Percentiles rank a stretch among this genome's conserved stretches.
These are phyloP conservation scores for cat (Felis catus) DNA, from an alignment of 2,113 vertebrate species.

Conservation along the genomic window F.catus_Fca126_mat1.0 CM031421.1:85602001-85602500, in stretches of 20 bases:
- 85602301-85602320: slow-evolving; percentile 7
- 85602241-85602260: slow-evolving; percentile 5
- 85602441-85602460: slow-evolving; percentile 35
- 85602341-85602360: neutral
- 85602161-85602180: neutral
- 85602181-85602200: neutral
- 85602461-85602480: slow-evolving; percentile 62
- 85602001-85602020: neutral
- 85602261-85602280: neutral
- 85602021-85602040: neutral
- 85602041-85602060: neutral
- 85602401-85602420: slow-evolving; percentile 45
- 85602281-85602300: neutral
- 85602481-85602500: slow-evolving; percentile 75
- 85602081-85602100: neutral
- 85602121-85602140: neutral
- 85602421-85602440: slow-evolving; percentile 41
- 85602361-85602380: neutral
- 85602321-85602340: neutral
- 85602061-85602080: neutral
- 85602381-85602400: neutral
- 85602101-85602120: neutral
- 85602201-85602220: neutral
- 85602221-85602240: neutral
- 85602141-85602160: neutral